These are phyloP conservation scores for Cephalopholis sonnerati DNA, from an alignment of 2,113 vertebrate species.

Conservation along the genomic window DNA sequence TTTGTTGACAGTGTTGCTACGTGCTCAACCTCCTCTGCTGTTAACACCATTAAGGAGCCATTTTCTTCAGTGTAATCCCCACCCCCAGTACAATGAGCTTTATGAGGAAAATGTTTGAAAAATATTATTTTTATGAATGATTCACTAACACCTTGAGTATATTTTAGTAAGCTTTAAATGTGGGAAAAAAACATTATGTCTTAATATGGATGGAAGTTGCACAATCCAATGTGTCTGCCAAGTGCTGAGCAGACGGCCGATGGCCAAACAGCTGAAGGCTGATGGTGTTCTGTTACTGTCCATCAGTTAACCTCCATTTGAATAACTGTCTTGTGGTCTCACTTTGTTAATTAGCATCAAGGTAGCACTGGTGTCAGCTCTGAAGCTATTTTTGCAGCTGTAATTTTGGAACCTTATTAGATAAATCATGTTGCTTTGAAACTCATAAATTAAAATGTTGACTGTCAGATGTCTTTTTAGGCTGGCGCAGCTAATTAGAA, in stretches of 20 bases:
- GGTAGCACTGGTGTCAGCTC: background rate
- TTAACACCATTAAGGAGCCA: background rate
- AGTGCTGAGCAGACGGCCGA: background rate
- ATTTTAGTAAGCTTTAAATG: background rate
- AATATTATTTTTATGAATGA: too few relatives aligned
- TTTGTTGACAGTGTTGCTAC: too few relatives aligned
- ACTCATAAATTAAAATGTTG: background rate
- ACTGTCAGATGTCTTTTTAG: conserved; percentile 26
- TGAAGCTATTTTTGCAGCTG: background rate
- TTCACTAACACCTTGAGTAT: background rate
- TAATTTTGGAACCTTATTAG: background rate
- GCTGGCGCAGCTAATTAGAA: background rate
- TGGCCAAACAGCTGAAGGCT: background rate
- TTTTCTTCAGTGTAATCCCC: background rate
- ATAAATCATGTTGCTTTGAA: conserved; percentile 5
- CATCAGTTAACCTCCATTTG: background rate
- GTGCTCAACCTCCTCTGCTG: background rate
- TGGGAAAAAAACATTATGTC: background rate
- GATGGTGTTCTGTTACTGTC: background rate
- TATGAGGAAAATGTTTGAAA: too few relatives aligned
- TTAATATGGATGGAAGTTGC: background rate
- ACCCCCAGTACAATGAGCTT: background rate
- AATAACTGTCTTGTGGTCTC: background rate
- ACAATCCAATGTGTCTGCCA: too few relatives aligned
- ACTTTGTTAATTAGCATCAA: background rate